Percentiles rank a stretch among this genome's conserved stretches.
phyloP scores from a whole-genome alignment of 2,113 vertebrate genomes.

The Ailurus styani region DNA sequence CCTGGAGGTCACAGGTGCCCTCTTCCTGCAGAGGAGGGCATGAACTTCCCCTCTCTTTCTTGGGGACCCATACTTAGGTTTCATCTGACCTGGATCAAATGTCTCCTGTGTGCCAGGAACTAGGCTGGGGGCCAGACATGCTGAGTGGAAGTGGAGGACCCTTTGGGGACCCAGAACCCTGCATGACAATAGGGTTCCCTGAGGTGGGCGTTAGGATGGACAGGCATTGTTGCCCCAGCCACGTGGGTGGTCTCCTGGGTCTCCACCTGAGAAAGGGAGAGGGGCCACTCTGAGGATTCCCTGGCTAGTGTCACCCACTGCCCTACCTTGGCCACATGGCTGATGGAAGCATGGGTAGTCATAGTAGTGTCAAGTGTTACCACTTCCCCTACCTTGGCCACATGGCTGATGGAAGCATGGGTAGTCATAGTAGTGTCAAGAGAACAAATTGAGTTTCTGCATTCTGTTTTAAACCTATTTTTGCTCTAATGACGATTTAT shows the following conservation, averaged over 20 bases:
- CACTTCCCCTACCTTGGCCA: rapidly evolving
- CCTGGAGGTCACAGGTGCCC: not conserved
- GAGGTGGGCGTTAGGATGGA: rapidly evolving
- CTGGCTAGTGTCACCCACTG: rapidly evolving
- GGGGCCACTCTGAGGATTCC: rapidly evolving
- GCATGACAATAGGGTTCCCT: rapidly evolving
- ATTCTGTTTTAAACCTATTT: not conserved
- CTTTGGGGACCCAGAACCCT: not conserved
- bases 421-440: rapidly evolving
- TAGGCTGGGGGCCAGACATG: too few species aligned
- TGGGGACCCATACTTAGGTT: not conserved
- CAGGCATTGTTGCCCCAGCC: not conserved
- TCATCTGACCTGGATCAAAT: not conserved
- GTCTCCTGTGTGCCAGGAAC: not conserved
- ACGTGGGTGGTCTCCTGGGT: rapidly evolving
- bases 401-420: rapidly evolving
- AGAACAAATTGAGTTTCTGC: not conserved
- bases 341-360: rapidly evolving
- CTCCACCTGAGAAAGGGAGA: not conserved
- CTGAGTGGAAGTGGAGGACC: not conserved
- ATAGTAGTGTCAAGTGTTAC: rapidly evolving
- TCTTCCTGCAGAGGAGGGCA: not conserved
- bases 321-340: rapidly evolving
- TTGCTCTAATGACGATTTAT: not conserved
- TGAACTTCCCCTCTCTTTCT: not conserved